phyloP scores from a whole-genome alignment of 2,888 invertebrate species.

The Acleris holmiana region DNA sequence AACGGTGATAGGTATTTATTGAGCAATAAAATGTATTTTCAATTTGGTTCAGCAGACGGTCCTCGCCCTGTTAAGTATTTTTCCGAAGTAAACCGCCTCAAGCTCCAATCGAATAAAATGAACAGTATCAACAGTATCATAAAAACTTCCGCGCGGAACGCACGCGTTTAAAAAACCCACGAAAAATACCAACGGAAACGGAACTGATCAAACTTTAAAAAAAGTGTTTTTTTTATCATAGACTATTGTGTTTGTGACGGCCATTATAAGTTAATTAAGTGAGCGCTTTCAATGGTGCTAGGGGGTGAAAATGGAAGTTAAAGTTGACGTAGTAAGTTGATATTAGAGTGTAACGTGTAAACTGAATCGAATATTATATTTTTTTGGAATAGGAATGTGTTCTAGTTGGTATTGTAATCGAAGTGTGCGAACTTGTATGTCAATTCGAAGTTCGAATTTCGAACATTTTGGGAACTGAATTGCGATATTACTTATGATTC shows the following conservation, averaged over 20 bases:
- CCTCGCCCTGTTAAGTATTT: constrained; percentile 29
- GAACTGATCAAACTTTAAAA: constrained; percentile 1
- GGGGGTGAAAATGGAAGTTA: constrained; percentile 65
- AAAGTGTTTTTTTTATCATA: not conserved
- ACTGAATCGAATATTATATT: too few species aligned
- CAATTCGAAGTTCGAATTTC: too few species aligned
- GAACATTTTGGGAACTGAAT: too few species aligned
- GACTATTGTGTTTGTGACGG: not conserved
- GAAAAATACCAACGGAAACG: constrained; percentile 45
- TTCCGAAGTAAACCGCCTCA: constrained; percentile 24
- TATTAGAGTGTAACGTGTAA: not conserved
- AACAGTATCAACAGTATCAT: constrained; percentile 61
- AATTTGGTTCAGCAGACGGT: constrained; percentile 26
- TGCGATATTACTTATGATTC: too few species aligned
- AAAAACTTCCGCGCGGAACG: constrained; percentile 51
- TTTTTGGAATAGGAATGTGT: too few species aligned
- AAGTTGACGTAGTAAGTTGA: constrained; percentile 74
- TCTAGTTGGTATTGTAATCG: too few species aligned
- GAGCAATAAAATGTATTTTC: constrained; percentile 32
- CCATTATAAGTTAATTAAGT: not conserved
- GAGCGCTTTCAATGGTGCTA: constrained; percentile 25
- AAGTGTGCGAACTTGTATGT: too few species aligned
- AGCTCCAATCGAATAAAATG: constrained; percentile 30
- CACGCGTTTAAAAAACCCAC: constrained; percentile 46
- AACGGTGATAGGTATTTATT: constrained; percentile 23